Evolutionary conservation across 2,113 vertebrate species (phyloP).

Genomic region (Actinemys pallida): DNA sequence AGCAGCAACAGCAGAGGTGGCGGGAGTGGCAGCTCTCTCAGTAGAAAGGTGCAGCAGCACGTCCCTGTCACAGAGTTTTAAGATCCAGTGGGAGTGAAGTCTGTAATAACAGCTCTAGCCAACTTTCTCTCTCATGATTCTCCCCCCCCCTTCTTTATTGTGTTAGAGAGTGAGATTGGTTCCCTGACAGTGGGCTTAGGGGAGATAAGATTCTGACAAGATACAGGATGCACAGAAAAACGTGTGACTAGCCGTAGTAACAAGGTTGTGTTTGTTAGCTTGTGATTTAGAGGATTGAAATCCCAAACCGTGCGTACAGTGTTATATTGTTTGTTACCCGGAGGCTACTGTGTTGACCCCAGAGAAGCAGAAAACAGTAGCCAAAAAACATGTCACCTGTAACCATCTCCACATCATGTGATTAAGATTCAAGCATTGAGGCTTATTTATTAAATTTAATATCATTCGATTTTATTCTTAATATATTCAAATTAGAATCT

Average conservation of each 20-base stretch:
- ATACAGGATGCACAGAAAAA: neutral
- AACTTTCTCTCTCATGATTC: neutral
- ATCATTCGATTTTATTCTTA: neutral
- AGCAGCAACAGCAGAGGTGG: neutral
- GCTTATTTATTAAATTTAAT: neutral
- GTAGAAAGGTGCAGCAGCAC: neutral
- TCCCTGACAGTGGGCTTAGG: neutral
- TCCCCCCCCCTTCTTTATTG: neutral
- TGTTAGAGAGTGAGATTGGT: neutral
- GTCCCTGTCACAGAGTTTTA: neutral
- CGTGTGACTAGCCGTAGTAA: neutral
- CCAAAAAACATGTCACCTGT: neutral
- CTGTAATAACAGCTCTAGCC: neutral
- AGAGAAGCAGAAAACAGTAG: slow-evolving; percentile 6
- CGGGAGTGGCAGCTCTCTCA: neutral
- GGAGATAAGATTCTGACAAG: neutral
- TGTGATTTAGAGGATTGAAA: slow-evolving; percentile 35
- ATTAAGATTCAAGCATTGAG: neutral
- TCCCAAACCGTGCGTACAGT: neutral
- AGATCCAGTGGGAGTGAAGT: neutral
- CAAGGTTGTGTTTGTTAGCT: slow-evolving; percentile 28
- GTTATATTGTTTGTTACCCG: neutral
- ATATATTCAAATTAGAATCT: neutral
- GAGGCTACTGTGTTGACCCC: neutral
- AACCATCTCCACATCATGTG: neutral